Evolutionary conservation across 2,113 vertebrate genomes (phyloP).

Genomic region (Cardinalis cardinalis): DNA sequence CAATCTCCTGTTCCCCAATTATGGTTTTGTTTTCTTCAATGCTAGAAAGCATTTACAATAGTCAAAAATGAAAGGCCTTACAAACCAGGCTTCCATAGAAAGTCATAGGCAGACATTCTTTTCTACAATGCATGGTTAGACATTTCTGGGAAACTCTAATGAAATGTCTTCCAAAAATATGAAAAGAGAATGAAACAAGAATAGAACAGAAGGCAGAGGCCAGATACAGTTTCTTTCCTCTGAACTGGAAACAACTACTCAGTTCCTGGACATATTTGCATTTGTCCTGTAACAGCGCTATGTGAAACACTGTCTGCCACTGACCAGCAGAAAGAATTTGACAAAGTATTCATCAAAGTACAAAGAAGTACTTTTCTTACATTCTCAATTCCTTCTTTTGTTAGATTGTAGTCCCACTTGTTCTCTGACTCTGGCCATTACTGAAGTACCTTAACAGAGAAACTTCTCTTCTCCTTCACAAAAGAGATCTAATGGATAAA

Average conservation of each 20-base stretch:
- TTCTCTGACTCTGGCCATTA: neutral
- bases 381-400: neutral
- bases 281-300: neutral
- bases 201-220: neutral
- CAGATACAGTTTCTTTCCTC: neutral
- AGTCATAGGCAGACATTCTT: neutral
- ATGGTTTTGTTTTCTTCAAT: neutral
- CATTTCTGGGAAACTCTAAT: neutral
- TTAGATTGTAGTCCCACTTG: neutral
- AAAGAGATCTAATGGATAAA: neutral
- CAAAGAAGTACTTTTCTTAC: neutral
- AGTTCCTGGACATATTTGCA: neutral
- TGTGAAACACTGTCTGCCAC: neutral
- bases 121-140: neutral
- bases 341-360: neutral
- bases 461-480: neutral
- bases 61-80: neutral
- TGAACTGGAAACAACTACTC: neutral
- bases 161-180: neutral
- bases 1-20: neutral
- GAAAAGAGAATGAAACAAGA: conserved; percentile 7
- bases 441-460: neutral
- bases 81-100: neutral
- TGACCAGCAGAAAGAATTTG: neutral
- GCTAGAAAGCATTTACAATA: neutral